Conservation (phyloP, 2,113 vertebrate species). For the Tympanuchus pallidicinctus region DNA sequence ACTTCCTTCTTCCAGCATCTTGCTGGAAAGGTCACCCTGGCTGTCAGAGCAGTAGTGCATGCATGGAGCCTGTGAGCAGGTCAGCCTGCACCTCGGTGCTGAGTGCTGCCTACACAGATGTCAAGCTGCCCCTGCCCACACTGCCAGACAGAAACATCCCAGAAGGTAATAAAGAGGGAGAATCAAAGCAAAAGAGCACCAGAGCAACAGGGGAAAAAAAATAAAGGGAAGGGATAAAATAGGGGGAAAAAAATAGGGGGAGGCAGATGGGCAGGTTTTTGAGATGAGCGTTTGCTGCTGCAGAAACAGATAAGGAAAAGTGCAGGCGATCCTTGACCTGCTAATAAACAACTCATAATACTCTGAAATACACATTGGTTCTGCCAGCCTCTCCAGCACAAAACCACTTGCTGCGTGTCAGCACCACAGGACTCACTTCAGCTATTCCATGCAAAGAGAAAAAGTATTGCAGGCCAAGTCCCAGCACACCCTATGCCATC, state of each 20-base stretch:
- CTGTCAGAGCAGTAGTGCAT: background rate
- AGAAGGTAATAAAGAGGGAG: background rate
- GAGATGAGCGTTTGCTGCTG: background rate
- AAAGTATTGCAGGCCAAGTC: fast-evolving
- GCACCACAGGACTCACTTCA: background rate
- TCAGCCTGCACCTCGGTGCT: background rate
- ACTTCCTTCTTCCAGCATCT: background rate
- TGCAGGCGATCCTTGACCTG: background rate
- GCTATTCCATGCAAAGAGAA: background rate
- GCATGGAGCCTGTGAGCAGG: background rate
- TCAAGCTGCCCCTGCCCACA: background rate
- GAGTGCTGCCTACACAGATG: background rate
- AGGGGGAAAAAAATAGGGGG: background rate
- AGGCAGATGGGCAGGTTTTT: conserved; percentile 46
- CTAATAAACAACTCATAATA: conserved; percentile 27
- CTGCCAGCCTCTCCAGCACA: background rate
- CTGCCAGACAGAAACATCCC: background rate
- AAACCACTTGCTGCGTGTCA: background rate
- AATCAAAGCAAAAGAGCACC: conserved; percentile 33
- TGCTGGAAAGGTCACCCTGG: background rate
- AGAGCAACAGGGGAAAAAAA: background rate
- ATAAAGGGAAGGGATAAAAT: background rate
- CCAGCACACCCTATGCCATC: background rate
- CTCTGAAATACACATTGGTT: background rate
- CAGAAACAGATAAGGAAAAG: background rate